Percentiles rank a stretch among this genome's conserved stretches.
These are phyloP conservation scores for Conus betulinus DNA, from an alignment of 1,140 invertebrate species.

Conservation along the genomic window DNA sequence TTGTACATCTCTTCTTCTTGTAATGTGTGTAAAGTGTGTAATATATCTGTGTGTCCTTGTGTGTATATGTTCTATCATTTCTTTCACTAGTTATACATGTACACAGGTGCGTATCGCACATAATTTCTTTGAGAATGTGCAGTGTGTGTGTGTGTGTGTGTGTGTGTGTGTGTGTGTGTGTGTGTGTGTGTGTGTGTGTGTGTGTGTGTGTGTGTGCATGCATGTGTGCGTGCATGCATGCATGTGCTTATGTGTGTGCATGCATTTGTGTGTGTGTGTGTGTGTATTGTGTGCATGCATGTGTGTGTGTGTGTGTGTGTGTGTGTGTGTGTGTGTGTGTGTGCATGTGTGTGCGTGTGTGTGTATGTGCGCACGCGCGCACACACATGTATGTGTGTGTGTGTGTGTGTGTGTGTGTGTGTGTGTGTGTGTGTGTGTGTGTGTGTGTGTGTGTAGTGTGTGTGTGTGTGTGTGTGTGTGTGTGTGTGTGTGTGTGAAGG, in stretches of 20 bases:
- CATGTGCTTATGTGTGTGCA: background rate
- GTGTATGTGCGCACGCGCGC: background rate
- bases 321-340: background rate
- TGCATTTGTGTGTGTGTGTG: background rate
- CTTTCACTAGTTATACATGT: background rate
- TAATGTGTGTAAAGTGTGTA: background rate
- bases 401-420: slow-evolving; percentile 11
- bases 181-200: background rate
- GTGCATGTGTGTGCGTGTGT: background rate
- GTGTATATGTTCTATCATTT: background rate
- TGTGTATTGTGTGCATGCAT: background rate
- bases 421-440: background rate
- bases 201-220: slow-evolving; percentile 1
- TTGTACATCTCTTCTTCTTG: no score
- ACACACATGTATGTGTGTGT: background rate
- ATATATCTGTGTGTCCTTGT: background rate
- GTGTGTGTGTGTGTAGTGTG: no score
- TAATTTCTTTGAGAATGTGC: background rate
- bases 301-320: background rate
- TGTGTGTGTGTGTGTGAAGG: background rate
- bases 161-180: background rate
- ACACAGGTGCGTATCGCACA: background rate
- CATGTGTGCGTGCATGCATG: slow-evolving; percentile 17
- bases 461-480: background rate
- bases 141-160: background rate